Conservation (phyloP, 2,888 invertebrate genomes). For the Caenorhabditis uteleia region DNA sequence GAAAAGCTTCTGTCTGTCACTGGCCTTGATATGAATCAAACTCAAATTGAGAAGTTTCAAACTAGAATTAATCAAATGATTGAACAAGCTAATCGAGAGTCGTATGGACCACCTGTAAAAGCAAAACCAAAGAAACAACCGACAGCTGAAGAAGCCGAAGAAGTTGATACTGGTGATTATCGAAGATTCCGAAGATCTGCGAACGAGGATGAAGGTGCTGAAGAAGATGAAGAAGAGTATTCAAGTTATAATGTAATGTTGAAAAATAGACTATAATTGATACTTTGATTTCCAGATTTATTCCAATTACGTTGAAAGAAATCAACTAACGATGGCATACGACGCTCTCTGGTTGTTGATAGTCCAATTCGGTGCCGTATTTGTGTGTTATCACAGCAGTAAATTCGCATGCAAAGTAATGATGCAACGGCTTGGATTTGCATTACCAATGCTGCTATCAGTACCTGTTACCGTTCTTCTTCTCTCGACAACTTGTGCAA, state of each 20-base stretch:
- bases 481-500: slow-evolving; percentile 47
- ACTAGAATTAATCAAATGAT: slow-evolving; percentile 56
- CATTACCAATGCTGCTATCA: slow-evolving; percentile 90
- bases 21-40: slow-evolving; percentile 63
- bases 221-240: slow-evolving; percentile 51
- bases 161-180: slow-evolving; percentile 54
- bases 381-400: slow-evolving; percentile 72
- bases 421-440: slow-evolving; percentile 95
- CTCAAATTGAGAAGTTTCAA: slow-evolving; percentile 60
- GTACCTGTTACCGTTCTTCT: slow-evolving; percentile 84
- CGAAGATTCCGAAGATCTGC: slow-evolving; percentile 24
- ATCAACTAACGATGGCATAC: slow-evolving; percentile 66
- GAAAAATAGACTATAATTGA: background rate
- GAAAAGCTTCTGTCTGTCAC: slow-evolving; percentile 66
- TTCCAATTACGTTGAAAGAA: slow-evolving; percentile 64
- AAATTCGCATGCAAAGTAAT: slow-evolving; percentile 73
- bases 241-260: slow-evolving; percentile 57
- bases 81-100: slow-evolving; percentile 28
- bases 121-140: slow-evolving; percentile 37
- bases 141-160: slow-evolving; percentile 42
- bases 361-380: slow-evolving; percentile 67
- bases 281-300: slow-evolving; percentile 52
- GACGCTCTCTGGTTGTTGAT: slow-evolving; percentile 70
- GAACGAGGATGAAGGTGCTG: slow-evolving; percentile 16
- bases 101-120: slow-evolving; percentile 26